Base-by-base conservation (phyloP, 2,888 invertebrate species). In the Dastarcus helophoroides region DNA sequence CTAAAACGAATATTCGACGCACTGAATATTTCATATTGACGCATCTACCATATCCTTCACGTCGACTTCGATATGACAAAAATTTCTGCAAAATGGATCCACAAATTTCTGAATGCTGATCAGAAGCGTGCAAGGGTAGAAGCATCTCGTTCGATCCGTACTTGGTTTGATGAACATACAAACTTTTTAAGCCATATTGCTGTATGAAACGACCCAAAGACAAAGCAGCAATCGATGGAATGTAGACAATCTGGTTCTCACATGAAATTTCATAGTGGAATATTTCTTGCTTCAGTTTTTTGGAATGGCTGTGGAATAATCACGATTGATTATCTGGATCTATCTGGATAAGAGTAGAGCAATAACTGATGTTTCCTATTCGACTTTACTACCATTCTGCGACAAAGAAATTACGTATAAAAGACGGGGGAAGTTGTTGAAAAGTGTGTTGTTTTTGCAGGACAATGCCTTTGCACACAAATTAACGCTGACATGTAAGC, bases 311-410 rank as follows among this genome's bases (percentile, higher is more conserved):
- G 13, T 27, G 22, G 32, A 32, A 25, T 26, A 11, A 16, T 16
- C 17, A n/a, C n/a, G n/a, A n/a, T n/a, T n/a, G n/a, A n/a, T n/a
- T n/a, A n/a, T n/a, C n/a, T n/a, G n/a, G n/a, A 19, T 17, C 14
- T 28, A 4, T 10, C 22, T 29, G 8, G 22, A 29, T 21, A 30
- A 24, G 24, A 11, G 25, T n/a, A 29, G 22, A 26, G 19, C 33
- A 21, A 33, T 33, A 29, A 33, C 13, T 23, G 29, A n/a, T 15
- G 19, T 17, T 16, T 33, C 29, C 14, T 33, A 33, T 29, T 33
- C 29, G 12, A 29, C 29, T 13, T 24, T 29, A 33, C 19, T 33
- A 11, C 10, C 14, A 10, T n/a, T n/a, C n/a, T n/a, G n/a, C n/a
- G 22, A 7, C 13, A 4, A 10, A 29, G 13, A 19, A 26, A 27